These are phyloP conservation scores for Periophthalmodon schlosseri DNA, from an alignment of 2,113 vertebrate species.

Conservation along the genomic window DNA sequence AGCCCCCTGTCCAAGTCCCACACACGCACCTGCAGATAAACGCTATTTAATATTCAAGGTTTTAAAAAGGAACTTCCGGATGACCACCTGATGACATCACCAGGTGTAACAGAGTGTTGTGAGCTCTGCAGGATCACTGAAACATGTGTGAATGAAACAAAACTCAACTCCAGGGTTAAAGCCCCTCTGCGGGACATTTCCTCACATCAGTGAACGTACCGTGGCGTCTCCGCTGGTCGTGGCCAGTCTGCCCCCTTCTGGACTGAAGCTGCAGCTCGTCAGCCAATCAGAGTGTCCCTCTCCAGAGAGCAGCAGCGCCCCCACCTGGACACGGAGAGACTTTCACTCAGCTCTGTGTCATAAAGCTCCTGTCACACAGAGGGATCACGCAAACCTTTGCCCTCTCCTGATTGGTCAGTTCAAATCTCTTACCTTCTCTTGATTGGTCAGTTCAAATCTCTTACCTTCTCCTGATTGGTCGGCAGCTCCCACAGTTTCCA, in stretches of 20 bases:
- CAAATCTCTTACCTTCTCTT: conserved; percentile 17
- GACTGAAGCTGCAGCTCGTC: conserved; percentile 54
- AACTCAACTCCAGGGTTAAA: too few relatives aligned
- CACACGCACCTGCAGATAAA: conserved; percentile 40
- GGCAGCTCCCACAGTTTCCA: conserved; percentile 58
- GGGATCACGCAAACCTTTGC: too few relatives aligned
- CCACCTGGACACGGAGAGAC: conserved; percentile 21
- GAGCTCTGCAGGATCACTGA: too few relatives aligned
- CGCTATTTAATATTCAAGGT: too few relatives aligned
- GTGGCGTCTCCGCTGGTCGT: conserved; percentile 57
- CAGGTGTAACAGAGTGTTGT: too few relatives aligned
- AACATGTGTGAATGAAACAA: too few relatives aligned
- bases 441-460: background rate
- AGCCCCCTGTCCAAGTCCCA: conserved; percentile 43
- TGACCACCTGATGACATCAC: too few relatives aligned
- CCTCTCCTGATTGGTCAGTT: background rate
- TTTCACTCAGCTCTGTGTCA: background rate
- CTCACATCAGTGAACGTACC: conserved; percentile 14
- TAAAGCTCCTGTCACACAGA: too few relatives aligned
- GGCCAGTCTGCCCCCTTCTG: conserved; percentile 44
- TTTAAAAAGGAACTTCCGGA: too few relatives aligned
- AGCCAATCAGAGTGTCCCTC: conserved; percentile 60
- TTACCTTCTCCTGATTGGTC: conserved; percentile 33
- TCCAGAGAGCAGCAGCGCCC: conserved; percentile 42
- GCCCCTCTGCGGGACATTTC: too few relatives aligned